Conservation (phyloP, 1,140 invertebrate genomes). For the Aphelenchoides besseyi region DNA sequence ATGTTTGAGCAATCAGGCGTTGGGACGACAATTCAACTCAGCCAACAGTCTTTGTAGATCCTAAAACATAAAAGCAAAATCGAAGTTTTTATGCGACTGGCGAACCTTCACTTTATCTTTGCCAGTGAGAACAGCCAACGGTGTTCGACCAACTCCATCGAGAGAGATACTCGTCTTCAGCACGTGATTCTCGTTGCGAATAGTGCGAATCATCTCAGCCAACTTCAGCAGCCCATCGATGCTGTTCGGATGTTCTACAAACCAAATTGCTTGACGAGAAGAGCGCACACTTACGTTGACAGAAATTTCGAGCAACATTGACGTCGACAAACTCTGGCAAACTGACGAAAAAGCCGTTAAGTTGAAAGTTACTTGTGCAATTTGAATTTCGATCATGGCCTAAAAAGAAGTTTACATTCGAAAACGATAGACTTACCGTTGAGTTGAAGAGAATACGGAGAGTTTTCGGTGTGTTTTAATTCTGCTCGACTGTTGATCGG, state of each 20-base stretch:
- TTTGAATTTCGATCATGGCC: background rate
- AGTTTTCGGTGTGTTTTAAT: background rate
- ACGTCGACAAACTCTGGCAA: background rate
- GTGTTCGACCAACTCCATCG: background rate
- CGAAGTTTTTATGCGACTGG: too few relatives aligned
- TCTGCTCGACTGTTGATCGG: background rate
- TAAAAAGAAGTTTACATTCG: background rate
- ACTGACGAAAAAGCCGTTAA: background rate
- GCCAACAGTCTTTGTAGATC: background rate
- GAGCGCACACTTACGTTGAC: background rate
- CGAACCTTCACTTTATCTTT: too few relatives aligned
- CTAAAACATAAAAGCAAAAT: background rate
- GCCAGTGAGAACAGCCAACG: background rate
- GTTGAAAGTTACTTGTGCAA: background rate
- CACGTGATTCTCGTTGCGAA: background rate
- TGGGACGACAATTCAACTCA: background rate
- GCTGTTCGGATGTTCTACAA: constrained; percentile 16
- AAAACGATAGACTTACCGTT: too few relatives aligned
- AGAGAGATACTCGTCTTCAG: background rate
- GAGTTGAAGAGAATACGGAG: too few relatives aligned
- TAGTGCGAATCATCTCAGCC: constrained; percentile 12
- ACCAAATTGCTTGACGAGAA: background rate
- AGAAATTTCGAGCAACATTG: background rate
- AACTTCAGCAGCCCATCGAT: constrained; percentile 10
- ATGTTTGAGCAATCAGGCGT: background rate